phyloP scores from a whole-genome alignment of 35 echinoderm and acorn worm species.

The Acanthaster planci region DNA sequence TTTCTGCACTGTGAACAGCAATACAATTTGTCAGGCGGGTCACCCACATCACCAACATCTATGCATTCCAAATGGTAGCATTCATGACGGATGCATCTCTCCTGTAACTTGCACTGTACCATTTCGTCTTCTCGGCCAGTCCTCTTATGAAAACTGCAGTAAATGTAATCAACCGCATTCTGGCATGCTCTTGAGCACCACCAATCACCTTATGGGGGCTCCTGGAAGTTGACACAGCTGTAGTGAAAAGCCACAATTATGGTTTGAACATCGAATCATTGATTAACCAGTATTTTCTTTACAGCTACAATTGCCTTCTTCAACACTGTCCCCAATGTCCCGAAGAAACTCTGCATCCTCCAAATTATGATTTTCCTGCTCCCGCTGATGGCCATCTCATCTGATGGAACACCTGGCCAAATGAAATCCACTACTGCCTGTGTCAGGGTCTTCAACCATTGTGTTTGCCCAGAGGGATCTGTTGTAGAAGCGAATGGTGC shows the following conservation, averaged over 20 bases:
- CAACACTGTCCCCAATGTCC: no score
- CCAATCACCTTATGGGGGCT: neutral
- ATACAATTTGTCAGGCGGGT: neutral
- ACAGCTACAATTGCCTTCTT: neutral
- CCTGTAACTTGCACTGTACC: neutral
- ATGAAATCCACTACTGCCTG: neutral
- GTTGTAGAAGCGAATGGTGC: neutral
- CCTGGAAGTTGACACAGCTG: neutral
- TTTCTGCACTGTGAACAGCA: neutral
- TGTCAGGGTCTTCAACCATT: neutral
- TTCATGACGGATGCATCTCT: neutral
- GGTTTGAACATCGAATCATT: neutral
- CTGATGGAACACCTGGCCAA: neutral
- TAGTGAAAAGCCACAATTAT: neutral
- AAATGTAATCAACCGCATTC: neutral
- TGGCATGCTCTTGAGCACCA: neutral
- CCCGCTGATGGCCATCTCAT: no score
- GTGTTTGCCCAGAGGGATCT: neutral
- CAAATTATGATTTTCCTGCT: no score
- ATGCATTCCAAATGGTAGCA: neutral
- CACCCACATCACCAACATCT: neutral
- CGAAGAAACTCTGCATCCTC: no score
- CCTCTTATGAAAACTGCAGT: neutral
- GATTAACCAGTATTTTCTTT: neutral
- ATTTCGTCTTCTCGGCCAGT: neutral